Conservation (phyloP, 2,113 vertebrate genomes). For the Channa maculata region DNA sequence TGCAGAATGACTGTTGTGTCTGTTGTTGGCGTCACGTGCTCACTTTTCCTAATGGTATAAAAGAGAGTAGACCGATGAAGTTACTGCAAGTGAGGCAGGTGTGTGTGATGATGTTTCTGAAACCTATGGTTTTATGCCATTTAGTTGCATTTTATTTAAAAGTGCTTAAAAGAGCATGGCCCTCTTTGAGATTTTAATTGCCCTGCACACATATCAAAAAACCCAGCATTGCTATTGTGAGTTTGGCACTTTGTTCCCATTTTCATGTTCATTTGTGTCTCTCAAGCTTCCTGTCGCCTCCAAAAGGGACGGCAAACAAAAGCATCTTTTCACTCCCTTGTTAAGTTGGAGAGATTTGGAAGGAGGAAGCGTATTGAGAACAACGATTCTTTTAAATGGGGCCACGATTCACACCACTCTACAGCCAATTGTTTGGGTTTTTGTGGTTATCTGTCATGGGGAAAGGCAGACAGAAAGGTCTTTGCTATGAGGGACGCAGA, state of each 20-base stretch:
- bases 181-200: slow-evolving; percentile 47
- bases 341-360: slow-evolving; percentile 47
- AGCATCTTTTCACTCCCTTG: slow-evolving; percentile 83
- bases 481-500: slow-evolving; percentile 7
- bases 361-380: slow-evolving; percentile 42
- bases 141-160: background rate
- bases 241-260: slow-evolving; percentile 58
- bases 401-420: slow-evolving; percentile 61
- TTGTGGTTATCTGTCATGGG: background rate
- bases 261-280: slow-evolving; percentile 68
- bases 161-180: background rate
- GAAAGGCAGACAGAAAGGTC: background rate
- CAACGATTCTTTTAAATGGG: slow-evolving; percentile 19
- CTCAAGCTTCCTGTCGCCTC: slow-evolving; percentile 83
- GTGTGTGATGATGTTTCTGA: background rate
- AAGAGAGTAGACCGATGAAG: background rate
- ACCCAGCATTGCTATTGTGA: slow-evolving; percentile 43
- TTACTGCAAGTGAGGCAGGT: background rate
- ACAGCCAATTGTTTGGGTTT: slow-evolving; percentile 15
- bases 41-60: background rate
- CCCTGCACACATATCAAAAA: slow-evolving; percentile 34
- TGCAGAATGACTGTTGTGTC: too few species aligned
- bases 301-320: slow-evolving; percentile 87
- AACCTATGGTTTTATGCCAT: background rate
- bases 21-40: background rate